Percentiles rank a stretch among this genome's conserved stretches.
phyloP scores from a whole-genome alignment of 2,797 vertebrate species.

The Paratrypauchen microcephalus region DNA sequence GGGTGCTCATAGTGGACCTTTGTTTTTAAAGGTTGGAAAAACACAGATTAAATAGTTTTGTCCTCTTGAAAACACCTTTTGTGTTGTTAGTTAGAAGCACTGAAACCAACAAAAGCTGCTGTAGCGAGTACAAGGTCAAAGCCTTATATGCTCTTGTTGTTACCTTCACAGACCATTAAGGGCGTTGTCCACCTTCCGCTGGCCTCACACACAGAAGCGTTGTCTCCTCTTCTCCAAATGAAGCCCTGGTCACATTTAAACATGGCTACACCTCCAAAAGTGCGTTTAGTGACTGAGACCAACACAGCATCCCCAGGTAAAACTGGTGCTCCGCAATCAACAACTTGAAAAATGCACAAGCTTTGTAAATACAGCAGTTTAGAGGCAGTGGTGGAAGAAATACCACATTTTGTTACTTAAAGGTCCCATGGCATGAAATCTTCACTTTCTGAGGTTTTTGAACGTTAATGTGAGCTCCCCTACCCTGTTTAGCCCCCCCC shows the following conservation, averaged over 20 bases:
- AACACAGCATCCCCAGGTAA: conserved; percentile 32
- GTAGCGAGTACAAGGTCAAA: neutral
- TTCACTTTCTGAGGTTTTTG: too few relatives aligned
- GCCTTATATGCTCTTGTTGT: conserved; percentile 12
- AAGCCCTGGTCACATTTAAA: conserved; percentile 74
- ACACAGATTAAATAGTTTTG: neutral
- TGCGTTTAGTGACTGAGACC: conserved; percentile 54
- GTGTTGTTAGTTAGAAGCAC: neutral
- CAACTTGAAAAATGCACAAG: conserved; percentile 50
- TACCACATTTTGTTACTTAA: too few relatives aligned
- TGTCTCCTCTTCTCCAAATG: conserved; percentile 63
- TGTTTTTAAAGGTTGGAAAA: neutral
- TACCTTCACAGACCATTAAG: conserved; percentile 77
- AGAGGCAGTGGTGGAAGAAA: too few relatives aligned
- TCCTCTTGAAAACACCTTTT: neutral
- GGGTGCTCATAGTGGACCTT: too few relatives aligned
- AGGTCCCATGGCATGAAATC: too few relatives aligned
- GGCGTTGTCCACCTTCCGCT: conserved; percentile 69
- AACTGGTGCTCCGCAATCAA: conserved; percentile 73
- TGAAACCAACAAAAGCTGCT: neutral
- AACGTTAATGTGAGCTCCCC: too few relatives aligned
- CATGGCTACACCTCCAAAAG: conserved; percentile 55
- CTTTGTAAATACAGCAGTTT: neutral
- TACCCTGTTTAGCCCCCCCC: too few relatives aligned
- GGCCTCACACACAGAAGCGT: conserved; percentile 68